phyloP scores from a whole-genome alignment of 2,113 vertebrate species.

The Physeter macrocephalus region DNA sequence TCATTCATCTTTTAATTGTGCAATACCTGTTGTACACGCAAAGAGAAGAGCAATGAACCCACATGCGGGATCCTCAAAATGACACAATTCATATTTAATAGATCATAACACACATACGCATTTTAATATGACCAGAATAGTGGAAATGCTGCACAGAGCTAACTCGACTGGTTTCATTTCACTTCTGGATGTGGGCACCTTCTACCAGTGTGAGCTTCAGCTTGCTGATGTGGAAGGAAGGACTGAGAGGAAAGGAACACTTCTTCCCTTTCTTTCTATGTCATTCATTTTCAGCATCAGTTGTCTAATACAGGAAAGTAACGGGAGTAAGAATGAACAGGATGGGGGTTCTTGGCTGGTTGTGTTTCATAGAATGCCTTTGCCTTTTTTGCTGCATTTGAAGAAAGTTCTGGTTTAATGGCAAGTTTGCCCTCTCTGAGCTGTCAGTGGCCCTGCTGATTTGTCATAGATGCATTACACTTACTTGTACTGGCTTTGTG shows the following conservation, averaged over 20 bases:
- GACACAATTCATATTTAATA: fast-evolving
- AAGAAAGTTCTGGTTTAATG: not conserved
- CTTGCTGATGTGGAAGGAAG: not conserved
- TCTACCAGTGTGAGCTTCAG: not conserved
- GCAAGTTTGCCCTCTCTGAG: fast-evolving
- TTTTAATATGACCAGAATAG: not conserved
- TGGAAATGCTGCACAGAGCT: fast-evolving
- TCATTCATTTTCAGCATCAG: fast-evolving
- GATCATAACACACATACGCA: fast-evolving
- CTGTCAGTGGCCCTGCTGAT: not conserved
- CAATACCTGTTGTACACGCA: not conserved
- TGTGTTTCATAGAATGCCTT: too few species aligned
- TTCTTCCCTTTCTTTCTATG: fast-evolving
- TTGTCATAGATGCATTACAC: fast-evolving
- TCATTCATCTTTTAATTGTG: not conserved
- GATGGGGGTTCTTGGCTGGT: not conserved
- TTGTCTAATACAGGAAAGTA: not conserved
- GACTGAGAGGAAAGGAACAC: too few species aligned
- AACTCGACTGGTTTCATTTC: fast-evolving
- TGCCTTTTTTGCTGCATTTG: not conserved
- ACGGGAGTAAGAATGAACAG: not conserved
- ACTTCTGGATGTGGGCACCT: fast-evolving
- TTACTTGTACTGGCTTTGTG: not conserved
- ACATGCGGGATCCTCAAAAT: fast-evolving
- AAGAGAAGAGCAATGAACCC: not conserved